Evolutionary conservation across 2,113 vertebrate species (phyloP).

Genomic region (Percina caprodes): DNA sequence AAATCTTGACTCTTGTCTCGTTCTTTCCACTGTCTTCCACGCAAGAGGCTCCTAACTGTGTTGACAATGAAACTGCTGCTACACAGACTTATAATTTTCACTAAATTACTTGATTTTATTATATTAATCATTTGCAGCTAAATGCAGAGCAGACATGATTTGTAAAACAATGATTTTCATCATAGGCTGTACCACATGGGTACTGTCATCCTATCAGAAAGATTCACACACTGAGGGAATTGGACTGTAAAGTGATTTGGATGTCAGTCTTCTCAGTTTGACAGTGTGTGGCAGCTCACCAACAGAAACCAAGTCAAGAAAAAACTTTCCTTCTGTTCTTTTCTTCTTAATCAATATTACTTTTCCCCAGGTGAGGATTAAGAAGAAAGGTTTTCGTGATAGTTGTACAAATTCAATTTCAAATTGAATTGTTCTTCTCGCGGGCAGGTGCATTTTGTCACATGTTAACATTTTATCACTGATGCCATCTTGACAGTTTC

Average conservation of each 20-base stretch:
- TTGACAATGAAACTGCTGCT: neutral
- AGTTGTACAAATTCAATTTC: conserved; percentile 77
- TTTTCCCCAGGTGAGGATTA: conserved; percentile 79
- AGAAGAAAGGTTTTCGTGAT: conserved; percentile 75
- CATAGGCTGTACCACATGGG: neutral
- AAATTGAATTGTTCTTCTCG: conserved; percentile 82
- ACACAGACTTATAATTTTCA: neutral
- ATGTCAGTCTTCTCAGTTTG: conserved; percentile 36
- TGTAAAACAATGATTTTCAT: neutral
- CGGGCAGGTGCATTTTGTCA: conserved; percentile 83
- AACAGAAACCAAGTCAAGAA: conserved; percentile 57
- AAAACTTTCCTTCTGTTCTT: conserved; percentile 71
- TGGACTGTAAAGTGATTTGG: conserved; percentile 15
- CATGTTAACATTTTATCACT: conserved; percentile 85
- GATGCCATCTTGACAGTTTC: conserved; percentile 86
- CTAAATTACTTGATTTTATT: conserved; percentile 24
- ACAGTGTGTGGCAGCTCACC: conserved; percentile 52
- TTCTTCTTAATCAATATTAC: conserved; percentile 82
- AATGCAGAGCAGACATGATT: neutral
- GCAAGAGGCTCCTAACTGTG: neutral
- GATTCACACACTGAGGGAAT: conserved; percentile 42
- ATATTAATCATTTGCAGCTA: neutral
- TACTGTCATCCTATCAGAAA: conserved; percentile 24
- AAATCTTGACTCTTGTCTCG: too few relatives aligned
- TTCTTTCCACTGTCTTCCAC: neutral